Percentiles rank a stretch among this genome's conserved stretches.
These are phyloP conservation scores for Cheilosia impressa DNA, from an alignment of 2,888 invertebrate species.

Conservation along the genomic window DNA sequence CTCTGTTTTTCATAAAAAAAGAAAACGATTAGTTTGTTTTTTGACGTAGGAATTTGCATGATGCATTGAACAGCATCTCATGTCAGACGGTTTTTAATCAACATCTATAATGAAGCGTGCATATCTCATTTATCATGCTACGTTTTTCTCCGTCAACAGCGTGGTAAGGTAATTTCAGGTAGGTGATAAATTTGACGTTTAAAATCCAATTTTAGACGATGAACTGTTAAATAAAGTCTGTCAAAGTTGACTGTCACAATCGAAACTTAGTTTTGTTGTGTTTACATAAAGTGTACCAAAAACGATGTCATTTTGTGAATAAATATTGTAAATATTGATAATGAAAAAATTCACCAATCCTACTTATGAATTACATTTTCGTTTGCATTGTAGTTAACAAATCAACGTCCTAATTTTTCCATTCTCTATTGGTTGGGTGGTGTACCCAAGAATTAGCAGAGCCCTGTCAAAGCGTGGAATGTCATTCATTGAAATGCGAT, in stretches of 20 bases:
- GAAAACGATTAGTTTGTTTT: no score
- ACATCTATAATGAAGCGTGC: neutral
- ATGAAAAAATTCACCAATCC: no score
- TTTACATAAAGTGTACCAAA: no score
- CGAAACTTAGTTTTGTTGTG: no score
- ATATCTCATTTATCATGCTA: neutral
- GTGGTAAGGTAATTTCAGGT: neutral
- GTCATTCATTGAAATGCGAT: neutral
- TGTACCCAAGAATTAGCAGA: neutral
- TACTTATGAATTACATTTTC: neutral
- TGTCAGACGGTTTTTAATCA: no score
- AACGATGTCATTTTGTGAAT: no score
- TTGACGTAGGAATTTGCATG: no score
- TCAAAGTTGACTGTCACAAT: no score
- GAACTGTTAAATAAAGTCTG: no score
- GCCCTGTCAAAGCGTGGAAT: neutral
- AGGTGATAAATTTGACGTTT: neutral
- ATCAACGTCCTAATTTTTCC: neutral
- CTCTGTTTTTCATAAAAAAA: no score
- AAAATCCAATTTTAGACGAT: neutral
- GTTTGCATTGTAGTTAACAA: neutral
- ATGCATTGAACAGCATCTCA: no score
- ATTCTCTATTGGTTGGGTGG: neutral
- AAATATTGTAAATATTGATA: no score
- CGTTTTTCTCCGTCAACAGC: neutral